These are phyloP conservation scores for Pipistrellus pygmaeus DNA, from an alignment of 2,797 vertebrate species.

Conservation along the genomic window DNA sequence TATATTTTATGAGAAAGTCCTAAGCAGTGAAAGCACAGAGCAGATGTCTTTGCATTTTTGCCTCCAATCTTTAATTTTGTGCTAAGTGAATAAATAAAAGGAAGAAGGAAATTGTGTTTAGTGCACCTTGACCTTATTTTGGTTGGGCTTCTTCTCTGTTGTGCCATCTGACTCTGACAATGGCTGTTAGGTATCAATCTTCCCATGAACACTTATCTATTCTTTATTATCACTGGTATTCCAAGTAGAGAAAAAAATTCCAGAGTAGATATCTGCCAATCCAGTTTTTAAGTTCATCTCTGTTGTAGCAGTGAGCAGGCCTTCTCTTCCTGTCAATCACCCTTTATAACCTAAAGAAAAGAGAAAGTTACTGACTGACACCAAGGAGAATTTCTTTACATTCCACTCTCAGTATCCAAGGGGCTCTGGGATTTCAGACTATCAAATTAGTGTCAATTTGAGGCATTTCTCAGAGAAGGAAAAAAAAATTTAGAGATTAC, in stretches of 20 bases:
- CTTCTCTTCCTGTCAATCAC: constrained; percentile 76
- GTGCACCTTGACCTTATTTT: constrained; percentile 1
- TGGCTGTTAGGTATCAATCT: not conserved
- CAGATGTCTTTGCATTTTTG: not conserved
- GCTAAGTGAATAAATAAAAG: not conserved
- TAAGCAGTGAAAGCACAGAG: not conserved
- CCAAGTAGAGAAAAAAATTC: constrained; percentile 39
- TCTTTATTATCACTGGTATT: constrained; percentile 49
- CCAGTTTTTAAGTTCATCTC: constrained; percentile 66
- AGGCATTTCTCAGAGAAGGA: constrained; percentile 80
- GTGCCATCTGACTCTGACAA: constrained; percentile 30
- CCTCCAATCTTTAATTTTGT: not conserved
- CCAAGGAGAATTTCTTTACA: constrained; percentile 75
- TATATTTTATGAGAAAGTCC: not conserved
- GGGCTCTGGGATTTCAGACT: constrained; percentile 77
- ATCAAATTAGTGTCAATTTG: constrained; percentile 84
- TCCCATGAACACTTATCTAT: not conserved
- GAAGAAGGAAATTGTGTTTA: not conserved
- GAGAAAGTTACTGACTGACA: constrained; percentile 80
- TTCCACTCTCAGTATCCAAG: constrained; percentile 71
- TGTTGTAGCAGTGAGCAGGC: constrained; percentile 43
- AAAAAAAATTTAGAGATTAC: constrained; percentile 66
- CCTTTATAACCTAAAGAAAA: constrained; percentile 80
- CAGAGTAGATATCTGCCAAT: constrained; percentile 43
- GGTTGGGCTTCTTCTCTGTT: not conserved